phyloP scores from a whole-genome alignment of 1,140 invertebrate species.

The Bombus waltoni region DNA sequence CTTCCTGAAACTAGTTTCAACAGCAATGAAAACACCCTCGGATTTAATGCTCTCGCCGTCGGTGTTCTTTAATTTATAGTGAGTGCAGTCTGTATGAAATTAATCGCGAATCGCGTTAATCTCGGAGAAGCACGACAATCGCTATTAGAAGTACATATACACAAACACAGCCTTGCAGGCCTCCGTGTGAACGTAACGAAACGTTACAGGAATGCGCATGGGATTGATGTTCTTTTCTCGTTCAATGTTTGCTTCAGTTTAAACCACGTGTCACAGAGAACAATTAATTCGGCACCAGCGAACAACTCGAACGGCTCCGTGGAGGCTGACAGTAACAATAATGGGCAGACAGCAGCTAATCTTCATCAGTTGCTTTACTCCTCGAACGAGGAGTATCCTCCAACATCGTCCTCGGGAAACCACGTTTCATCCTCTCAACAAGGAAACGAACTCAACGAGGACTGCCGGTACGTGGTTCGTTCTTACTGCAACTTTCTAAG shows the following conservation, averaged over 20 bases:
- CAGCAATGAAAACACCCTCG: slow-evolving; percentile 52
- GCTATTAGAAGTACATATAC: neutral
- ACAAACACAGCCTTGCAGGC: neutral
- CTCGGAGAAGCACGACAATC: neutral
- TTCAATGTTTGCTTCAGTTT: slow-evolving; percentile 72
- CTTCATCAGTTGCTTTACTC: slow-evolving; percentile 79
- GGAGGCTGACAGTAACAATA: slow-evolving; percentile 76
- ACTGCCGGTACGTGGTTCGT: slow-evolving; percentile 73
- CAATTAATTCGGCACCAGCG: slow-evolving; percentile 61
- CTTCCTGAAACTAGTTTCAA: neutral
- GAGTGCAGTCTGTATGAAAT: slow-evolving; percentile 49
- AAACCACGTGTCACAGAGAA: slow-evolving; percentile 77
- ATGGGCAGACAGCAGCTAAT: slow-evolving; percentile 70
- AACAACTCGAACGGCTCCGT: slow-evolving; percentile 69
- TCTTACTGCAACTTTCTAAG: neutral
- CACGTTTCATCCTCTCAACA: slow-evolving; percentile 81
- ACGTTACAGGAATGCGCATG: neutral
- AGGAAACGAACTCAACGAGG: slow-evolving; percentile 78
- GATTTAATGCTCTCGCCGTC: slow-evolving; percentile 61
- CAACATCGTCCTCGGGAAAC: slow-evolving; percentile 76
- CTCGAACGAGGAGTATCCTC: slow-evolving; percentile 77
- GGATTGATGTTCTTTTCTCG: slow-evolving; percentile 7
- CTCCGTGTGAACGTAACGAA: neutral
- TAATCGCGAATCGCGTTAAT: neutral
- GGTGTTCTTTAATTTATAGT: slow-evolving; percentile 69